These are phyloP conservation scores for Scaptomyza polygonia DNA, from an alignment of 2,888 invertebrate species.

Conservation along the genomic window DNA sequence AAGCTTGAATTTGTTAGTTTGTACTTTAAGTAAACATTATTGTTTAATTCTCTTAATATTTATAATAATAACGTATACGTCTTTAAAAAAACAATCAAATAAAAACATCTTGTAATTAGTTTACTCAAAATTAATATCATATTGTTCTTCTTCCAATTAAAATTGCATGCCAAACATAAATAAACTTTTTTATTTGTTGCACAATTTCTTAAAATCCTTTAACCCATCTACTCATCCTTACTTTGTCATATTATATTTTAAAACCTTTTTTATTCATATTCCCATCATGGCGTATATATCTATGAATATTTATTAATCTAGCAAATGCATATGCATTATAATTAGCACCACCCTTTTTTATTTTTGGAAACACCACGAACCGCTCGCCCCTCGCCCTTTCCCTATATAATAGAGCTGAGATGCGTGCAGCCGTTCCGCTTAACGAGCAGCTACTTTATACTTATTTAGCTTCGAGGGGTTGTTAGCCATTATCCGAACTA, in stretches of 20 bases:
- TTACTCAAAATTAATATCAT: too few relatives aligned
- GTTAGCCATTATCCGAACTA: conserved; percentile 49
- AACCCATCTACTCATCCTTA: background rate
- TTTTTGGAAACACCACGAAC: conserved; percentile 1
- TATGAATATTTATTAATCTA: conserved; percentile 57
- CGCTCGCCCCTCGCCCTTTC: conserved; percentile 12
- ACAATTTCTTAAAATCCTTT: too few relatives aligned
- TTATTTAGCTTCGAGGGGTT: conserved; percentile 40
- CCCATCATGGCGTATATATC: conserved; percentile 8
- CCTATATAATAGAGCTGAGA: conserved; percentile 19
- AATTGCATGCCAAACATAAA: too few relatives aligned
- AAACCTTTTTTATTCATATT: conserved; percentile 9
- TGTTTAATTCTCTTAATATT: too few relatives aligned
- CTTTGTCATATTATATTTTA: conserved; percentile 9
- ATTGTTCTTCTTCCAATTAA: too few relatives aligned
- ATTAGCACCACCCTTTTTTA: conserved; percentile 67
- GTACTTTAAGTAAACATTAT: too few relatives aligned
- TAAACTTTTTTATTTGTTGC: too few relatives aligned
- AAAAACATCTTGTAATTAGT: too few relatives aligned
- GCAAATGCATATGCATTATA: conserved; percentile 69
- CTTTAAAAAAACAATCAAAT: too few relatives aligned
- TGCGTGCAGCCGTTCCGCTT: conserved; percentile 64
- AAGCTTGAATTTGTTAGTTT: too few relatives aligned
- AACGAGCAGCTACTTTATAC: conserved; percentile 29
- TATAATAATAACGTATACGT: too few relatives aligned